Base-by-base conservation (phyloP, 2,113 vertebrate genomes). In the Loxodonta africana region DNA sequence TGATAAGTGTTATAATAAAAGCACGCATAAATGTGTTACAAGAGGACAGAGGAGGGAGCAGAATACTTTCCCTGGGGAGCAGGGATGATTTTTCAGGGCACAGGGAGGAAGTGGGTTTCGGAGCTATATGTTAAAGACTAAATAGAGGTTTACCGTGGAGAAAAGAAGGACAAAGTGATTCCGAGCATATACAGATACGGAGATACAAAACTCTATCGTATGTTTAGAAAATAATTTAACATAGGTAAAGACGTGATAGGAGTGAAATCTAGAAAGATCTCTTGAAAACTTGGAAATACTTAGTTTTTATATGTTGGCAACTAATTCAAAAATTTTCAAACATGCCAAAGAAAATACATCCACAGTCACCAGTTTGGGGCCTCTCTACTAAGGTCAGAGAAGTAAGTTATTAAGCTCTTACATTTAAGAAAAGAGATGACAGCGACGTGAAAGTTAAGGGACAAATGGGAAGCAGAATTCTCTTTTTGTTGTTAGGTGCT, bases 241-340 rank as follows among this genome's bases (percentile, higher is more conserved):
- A 10, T 90, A 83, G 25, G 41, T 87, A 21, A 95, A 92, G n/a
- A 87, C 76, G 3, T 83, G 46, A 37, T 41, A 86, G 44, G 46
- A 46, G 33, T 85, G 46, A 90, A 94, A 90, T 41, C 28, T 84
- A 81, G 1, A 96, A 69, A 33, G 6, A 12, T 57, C 44, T 74
- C 80, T 53, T 15, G 20, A 86, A 69, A 96, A 20, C 53, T 0
- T 84, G 62, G 30, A 92, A 94, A 92, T 67, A 20, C n/a, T 84
- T 28, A 76, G 30, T 84, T 90, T 90, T 92, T 88, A 85, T 81
- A 77, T 91, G 33, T 57, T 94, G 46, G 18, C 8, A 88, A 85
- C n/a, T 51, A 76, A 95, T 81, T 88, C 4, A 91, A 96, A 92
- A 94, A 23, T 74, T 91, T 94, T 77, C 87, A 96, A 76, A 92